Evolutionary conservation across 2,797 vertebrate species (phyloP).

Genomic region (Enteromius afrohamiltoni): DNA sequence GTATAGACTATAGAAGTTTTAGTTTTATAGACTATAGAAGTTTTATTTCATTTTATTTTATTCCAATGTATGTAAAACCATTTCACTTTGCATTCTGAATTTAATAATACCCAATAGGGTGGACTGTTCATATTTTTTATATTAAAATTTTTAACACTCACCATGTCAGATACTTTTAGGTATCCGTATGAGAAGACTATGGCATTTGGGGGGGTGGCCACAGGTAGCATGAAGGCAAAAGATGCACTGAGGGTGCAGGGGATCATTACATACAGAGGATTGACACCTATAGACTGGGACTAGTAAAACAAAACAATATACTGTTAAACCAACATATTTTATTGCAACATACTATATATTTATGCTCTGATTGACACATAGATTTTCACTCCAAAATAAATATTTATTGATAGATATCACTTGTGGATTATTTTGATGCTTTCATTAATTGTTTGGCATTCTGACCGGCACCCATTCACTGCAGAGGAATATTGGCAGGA

Average conservation of each 20-base stretch:
- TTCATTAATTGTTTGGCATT: background rate
- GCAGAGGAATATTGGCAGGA: background rate
- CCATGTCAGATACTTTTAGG: constrained; percentile 93
- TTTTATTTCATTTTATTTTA: background rate
- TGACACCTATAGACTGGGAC: constrained; percentile 87
- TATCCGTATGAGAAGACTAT: constrained; percentile 95
- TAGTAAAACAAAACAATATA: constrained; percentile 68
- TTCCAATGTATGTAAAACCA: background rate
- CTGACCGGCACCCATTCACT: background rate
- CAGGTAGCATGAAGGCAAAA: constrained; percentile 97
- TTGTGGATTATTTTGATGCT: background rate
- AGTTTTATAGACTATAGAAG: background rate
- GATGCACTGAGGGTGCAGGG: constrained; percentile 93
- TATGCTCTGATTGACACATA: background rate
- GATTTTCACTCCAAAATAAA: background rate
- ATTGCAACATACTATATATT: background rate
- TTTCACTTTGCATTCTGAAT: background rate
- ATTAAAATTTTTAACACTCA: constrained; percentile 70
- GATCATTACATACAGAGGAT: constrained; percentile 94
- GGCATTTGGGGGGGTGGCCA: constrained; percentile 94
- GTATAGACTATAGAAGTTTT: background rate
- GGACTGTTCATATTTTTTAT: background rate
- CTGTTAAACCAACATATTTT: background rate
- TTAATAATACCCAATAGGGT: background rate
- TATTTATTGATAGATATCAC: background rate